Percentiles rank a stretch among this genome's conserved stretches.
Evolutionary conservation across 2,797 vertebrate genomes (phyloP).

Genomic region (Xenops minutus): DNA sequence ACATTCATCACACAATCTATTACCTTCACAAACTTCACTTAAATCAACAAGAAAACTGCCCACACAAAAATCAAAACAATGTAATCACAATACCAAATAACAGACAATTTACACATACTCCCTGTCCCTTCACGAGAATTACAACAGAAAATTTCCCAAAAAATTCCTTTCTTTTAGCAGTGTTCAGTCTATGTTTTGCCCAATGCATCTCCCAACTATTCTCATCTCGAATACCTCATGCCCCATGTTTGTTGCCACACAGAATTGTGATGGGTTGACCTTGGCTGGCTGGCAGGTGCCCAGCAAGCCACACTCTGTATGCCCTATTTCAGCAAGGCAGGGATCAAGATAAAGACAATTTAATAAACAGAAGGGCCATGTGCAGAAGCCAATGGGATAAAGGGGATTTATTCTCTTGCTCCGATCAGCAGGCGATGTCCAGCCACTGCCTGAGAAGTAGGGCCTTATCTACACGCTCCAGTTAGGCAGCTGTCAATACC

Average conservation of each 20-base stretch:
- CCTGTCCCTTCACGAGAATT: not conserved
- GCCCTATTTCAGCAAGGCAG: not conserved
- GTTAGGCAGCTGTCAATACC: not conserved
- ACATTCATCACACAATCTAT: not conserved
- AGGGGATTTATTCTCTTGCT: not conserved
- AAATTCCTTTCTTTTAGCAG: not conserved
- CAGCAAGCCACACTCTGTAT: not conserved
- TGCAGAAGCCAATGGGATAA: not conserved
- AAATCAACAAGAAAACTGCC: not conserved
- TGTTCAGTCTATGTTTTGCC: not conserved
- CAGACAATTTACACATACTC: not conserved
- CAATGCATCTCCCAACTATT: not conserved
- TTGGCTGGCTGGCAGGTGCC: not conserved
- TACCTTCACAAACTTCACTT: not conserved
- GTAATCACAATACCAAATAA: not conserved
- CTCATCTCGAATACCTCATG: not conserved
- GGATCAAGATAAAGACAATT: not conserved
- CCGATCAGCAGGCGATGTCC: not conserved
- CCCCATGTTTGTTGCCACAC: not conserved
- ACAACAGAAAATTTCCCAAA: not conserved
- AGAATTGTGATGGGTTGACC: not conserved
- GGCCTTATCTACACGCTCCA: not conserved
- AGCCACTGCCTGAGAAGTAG: not conserved
- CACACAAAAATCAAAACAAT: not conserved
- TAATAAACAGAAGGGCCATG: not conserved